phyloP scores from a whole-genome alignment of 2,113 vertebrate genomes.

The Pao palembangensis region DNA sequence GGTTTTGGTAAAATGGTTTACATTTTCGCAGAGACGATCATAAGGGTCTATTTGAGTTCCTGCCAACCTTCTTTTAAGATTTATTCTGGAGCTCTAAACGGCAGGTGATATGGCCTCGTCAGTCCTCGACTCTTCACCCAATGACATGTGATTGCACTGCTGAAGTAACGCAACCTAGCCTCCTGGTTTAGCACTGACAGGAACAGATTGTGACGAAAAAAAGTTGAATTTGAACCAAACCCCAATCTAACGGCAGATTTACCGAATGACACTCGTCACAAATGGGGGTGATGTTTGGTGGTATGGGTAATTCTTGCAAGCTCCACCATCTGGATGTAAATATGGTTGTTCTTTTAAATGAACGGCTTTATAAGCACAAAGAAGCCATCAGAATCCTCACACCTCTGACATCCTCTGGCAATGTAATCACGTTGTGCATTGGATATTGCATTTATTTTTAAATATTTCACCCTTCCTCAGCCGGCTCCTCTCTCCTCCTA shows the following conservation, averaged over 20 bases:
- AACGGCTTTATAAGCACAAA: slow-evolving; percentile 50
- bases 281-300: not conserved
- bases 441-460: slow-evolving; percentile 67
- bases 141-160: slow-evolving; percentile 43
- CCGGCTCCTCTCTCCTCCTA: slow-evolving; percentile 34
- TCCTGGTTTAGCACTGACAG: slow-evolving; percentile 12
- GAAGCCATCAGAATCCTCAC: slow-evolving; percentile 50
- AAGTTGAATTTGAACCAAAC: slow-evolving; percentile 46
- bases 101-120: slow-evolving; percentile 21
- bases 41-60: not conserved
- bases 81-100: not conserved
- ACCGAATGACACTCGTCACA: slow-evolving; percentile 29
- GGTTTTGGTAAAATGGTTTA: no score
- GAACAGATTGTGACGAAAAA: slow-evolving; percentile 43
- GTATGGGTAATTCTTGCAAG: slow-evolving; percentile 26
- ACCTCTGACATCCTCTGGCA: slow-evolving; percentile 55
- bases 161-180: slow-evolving; percentile 22
- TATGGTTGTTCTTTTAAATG: slow-evolving; percentile 57
- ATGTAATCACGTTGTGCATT: slow-evolving; percentile 65
- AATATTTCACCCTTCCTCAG: slow-evolving; percentile 46
- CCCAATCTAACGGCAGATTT: slow-evolving; percentile 41
- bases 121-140: slow-evolving; percentile 28
- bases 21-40: no score
- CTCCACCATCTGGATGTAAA: slow-evolving; percentile 54
- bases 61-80: slow-evolving; percentile 13